Evolutionary conservation across 2,113 vertebrate species (phyloP).

Genomic region (Perccottus glenii): DNA sequence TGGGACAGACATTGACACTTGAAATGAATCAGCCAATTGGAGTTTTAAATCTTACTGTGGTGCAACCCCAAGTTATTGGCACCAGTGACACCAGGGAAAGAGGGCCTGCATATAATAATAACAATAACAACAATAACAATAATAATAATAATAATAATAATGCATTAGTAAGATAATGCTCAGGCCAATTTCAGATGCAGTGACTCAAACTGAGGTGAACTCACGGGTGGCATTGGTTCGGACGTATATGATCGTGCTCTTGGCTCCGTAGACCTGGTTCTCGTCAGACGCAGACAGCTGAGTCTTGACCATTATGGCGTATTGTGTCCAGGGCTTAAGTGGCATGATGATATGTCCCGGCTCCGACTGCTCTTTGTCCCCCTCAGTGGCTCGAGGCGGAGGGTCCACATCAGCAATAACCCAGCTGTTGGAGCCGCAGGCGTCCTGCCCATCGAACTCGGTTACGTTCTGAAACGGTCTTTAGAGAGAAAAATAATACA

Average conservation of each 20-base stretch:
- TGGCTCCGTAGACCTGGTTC: slow-evolving; percentile 89
- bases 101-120: too few relatives aligned
- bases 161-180: too few relatives aligned
- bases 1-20: too few relatives aligned
- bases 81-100: too few relatives aligned
- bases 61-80: too few relatives aligned
- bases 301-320: slow-evolving; percentile 96
- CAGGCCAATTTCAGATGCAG: background rate
- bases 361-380: slow-evolving; percentile 78
- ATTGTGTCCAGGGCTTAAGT: slow-evolving; percentile 97
- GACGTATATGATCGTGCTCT: slow-evolving; percentile 95
- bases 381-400: slow-evolving; percentile 80
- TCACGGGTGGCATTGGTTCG: slow-evolving; percentile 92
- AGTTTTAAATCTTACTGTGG: too few relatives aligned
- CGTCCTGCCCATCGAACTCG: slow-evolving; percentile 96
- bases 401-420: slow-evolving; percentile 94
- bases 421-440: slow-evolving; percentile 98
- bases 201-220: slow-evolving; percentile 32
- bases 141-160: too few relatives aligned
- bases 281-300: slow-evolving; percentile 94
- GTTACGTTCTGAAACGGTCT: slow-evolving; percentile 95
- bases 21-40: too few relatives aligned
- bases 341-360: slow-evolving; percentile 88
- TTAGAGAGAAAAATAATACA: background rate
- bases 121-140: too few relatives aligned